Evolutionary conservation across 2,888 invertebrate species (phyloP), one percentile per base, ranked within the genome.

Genomic region (Darwinula stevensoni): DNA sequence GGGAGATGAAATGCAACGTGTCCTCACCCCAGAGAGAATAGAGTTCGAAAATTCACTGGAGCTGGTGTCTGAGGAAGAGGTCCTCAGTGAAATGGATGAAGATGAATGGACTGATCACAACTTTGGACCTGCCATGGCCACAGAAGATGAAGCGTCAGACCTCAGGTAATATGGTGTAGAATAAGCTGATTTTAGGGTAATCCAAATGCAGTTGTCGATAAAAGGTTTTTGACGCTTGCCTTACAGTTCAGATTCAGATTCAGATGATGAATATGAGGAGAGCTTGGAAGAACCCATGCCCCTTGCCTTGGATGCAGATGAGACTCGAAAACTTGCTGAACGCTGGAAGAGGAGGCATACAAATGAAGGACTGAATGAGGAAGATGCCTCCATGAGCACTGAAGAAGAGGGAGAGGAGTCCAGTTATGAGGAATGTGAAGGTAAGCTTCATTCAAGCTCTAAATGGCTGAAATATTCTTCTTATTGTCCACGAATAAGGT

Each of bases 41-140:
- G 73, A 73, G 51, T 73, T 73, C 51, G 67, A 72, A 44, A 72
- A 72, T 51, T 52, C 67, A 11, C 39, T 46, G 28, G 43, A 45
- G 28, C 41, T 43, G 18, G 31, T 38, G 22, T 41, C 42, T 11
- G 65, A 41, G 31, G 47, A 47, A 29, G 46, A 66, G 41, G 58
- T 61, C 3, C 57, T 61, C 15, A 65, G 65, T 50, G 75, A 76
- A 51, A 76, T 82, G 52, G 82, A 82, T 46, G 86, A 88, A 49
- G 84, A 86, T 46, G 84, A 86, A 49, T 84, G 86, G 75, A 84
- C 82, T 1, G 80, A 82, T 42, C 63, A 78, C 40, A 88, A 88
- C 56, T 80, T 80, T 50, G 50, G 54, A 22, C 66, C 76, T 27
- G 73, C 74, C 2, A 65, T 69, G 29, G 64, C 70, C 16, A 67